Conservation (phyloP, 2,113 vertebrate genomes). For the Syrrhaptes paradoxus region DNA sequence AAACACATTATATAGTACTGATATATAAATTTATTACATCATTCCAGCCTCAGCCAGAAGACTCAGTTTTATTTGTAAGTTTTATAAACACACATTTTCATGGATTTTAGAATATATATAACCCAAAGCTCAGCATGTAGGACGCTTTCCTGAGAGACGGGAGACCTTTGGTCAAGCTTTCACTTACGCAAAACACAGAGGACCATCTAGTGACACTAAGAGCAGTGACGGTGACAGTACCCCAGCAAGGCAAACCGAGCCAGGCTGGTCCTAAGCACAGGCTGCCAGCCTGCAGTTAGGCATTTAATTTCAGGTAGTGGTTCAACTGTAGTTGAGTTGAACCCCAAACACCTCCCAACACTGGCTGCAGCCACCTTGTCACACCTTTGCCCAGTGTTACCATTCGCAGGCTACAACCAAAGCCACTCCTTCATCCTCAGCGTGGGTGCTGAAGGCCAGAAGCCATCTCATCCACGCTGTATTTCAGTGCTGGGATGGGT, state of each 20-base stretch:
- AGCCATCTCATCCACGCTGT: background rate
- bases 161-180: background rate
- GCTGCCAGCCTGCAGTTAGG: no score
- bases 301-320: no score
- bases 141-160: fast-evolving
- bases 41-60: background rate
- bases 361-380: background rate
- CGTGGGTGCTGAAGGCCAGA: fast-evolving
- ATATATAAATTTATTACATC: background rate
- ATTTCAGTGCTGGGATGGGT: background rate
- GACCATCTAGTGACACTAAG: background rate
- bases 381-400: background rate
- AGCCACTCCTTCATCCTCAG: background rate
- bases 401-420: background rate
- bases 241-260: background rate
- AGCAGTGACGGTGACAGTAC: background rate
- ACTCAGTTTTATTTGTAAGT: background rate
- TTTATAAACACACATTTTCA: background rate
- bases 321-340: no score
- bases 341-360: fast-evolving
- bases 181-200: background rate
- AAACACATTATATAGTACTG: background rate
- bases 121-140: background rate
- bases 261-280: background rate
- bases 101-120: background rate